phyloP scores from a whole-genome alignment of 2,888 invertebrate species.

The Balanococcus diminutus region DNA sequence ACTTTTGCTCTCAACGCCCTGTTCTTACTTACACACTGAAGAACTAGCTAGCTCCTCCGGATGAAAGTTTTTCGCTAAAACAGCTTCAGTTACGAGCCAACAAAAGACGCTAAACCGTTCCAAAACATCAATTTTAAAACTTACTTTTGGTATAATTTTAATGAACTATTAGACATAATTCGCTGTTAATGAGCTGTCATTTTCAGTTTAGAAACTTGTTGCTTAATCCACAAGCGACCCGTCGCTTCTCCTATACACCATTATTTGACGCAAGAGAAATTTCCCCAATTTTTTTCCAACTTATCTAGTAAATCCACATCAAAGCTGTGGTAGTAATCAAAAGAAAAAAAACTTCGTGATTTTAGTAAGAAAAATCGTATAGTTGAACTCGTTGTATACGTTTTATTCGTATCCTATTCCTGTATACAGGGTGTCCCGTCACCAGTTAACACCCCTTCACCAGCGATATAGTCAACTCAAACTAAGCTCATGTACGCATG shows the following conservation, averaged over 20 bases:
- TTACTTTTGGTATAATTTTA: background rate
- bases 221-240: background rate
- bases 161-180: constrained; percentile 33
- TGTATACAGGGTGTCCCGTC: too few species aligned
- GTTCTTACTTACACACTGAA: too few species aligned
- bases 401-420: too few species aligned
- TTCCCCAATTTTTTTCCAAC: background rate
- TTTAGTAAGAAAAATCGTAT: too few species aligned
- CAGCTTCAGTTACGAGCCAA: background rate
- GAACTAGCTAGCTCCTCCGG: background rate
- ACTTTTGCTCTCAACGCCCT: too few species aligned
- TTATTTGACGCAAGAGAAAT: background rate
- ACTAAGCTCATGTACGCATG: too few species aligned
- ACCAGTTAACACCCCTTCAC: too few species aligned
- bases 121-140: constrained; percentile 39
- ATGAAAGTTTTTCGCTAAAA: constrained; percentile 18
- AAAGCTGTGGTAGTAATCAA: background rate
- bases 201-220: constrained; percentile 25
- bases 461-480: too few species aligned
- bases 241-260: too few species aligned
- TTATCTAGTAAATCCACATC: background rate
- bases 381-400: too few species aligned
- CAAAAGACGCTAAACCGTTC: background rate
- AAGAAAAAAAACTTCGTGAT: too few species aligned
- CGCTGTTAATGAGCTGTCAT: constrained; percentile 31